Evolutionary conservation across 2,113 vertebrate genomes (phyloP).

Genomic region (Grammomys surdaster): DNA sequence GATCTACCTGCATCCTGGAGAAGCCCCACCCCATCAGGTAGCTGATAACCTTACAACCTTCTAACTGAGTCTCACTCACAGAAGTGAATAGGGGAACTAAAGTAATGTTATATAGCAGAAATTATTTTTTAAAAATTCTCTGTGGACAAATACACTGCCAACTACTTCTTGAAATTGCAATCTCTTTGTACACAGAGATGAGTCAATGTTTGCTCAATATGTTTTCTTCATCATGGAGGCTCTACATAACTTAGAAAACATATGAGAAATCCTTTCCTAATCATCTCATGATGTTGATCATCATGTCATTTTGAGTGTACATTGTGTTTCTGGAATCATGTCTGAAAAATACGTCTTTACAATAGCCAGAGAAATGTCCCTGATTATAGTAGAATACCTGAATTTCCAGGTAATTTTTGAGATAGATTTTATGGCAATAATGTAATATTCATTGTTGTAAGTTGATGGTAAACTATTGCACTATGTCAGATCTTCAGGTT

Average conservation of each 20-base stretch:
- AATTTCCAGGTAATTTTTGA: neutral
- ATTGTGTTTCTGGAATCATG: neutral
- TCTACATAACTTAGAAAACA: neutral
- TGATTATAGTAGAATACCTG: neutral
- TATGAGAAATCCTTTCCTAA: neutral
- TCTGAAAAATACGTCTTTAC: neutral
- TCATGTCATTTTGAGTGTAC: neutral
- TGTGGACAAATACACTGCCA: neutral
- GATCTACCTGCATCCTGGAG: rapidly evolving
- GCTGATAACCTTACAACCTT: neutral
- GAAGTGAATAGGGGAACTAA: neutral
- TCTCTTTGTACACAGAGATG: neutral
- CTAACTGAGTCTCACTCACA: neutral
- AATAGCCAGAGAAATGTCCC: neutral
- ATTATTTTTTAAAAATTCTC: neutral
- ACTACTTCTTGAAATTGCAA: neutral
- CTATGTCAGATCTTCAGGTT: neutral
- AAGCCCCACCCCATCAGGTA: neutral
- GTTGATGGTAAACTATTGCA: neutral
- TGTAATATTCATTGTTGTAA: neutral
- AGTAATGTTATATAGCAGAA: neutral
- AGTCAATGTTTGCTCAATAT: neutral
- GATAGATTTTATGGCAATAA: neutral
- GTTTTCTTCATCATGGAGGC: neutral
- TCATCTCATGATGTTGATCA: neutral